Conservation (phyloP, 2,888 invertebrate species). For the Cryptus viduatorius region DNA sequence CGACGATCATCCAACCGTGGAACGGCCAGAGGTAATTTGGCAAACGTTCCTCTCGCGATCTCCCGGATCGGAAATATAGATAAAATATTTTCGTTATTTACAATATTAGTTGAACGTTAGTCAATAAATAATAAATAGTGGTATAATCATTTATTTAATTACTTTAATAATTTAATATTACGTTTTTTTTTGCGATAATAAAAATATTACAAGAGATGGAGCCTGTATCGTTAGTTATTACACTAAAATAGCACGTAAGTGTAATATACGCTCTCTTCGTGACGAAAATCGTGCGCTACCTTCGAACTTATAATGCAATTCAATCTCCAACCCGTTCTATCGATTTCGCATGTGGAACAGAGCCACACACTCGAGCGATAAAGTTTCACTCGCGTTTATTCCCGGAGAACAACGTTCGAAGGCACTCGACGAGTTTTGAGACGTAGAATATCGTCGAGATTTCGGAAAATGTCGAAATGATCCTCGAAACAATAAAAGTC, state of each 20-base stretch:
- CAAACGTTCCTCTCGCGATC: conserved; percentile 57
- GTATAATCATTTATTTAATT: conserved; percentile 82
- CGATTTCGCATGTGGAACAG: conserved; percentile 54
- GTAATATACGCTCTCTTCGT: conserved; percentile 68
- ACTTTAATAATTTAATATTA: conserved; percentile 71
- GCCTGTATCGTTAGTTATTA: conserved; percentile 79
- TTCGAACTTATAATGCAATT: conserved; percentile 67
- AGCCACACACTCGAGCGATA: conserved; percentile 42
- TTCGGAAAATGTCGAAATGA: conserved; percentile 74
- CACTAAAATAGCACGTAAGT: conserved; percentile 72
- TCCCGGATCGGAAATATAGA: conserved; percentile 84
- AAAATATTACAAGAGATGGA: conserved; percentile 85
- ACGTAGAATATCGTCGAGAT: conserved; percentile 71
- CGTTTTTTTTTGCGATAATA: conserved; percentile 81
- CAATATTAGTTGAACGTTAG: conserved; percentile 85
- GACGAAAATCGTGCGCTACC: conserved; percentile 69
- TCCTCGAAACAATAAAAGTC: conserved; percentile 65
- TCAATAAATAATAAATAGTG: conserved; percentile 84
- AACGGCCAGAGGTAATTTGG: conserved; percentile 62
- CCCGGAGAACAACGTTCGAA: conserved; percentile 58
- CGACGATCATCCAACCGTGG: conserved; percentile 22
- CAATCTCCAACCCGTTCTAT: conserved; percentile 41
- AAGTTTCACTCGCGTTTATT: conserved; percentile 17
- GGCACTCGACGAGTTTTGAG: conserved; percentile 70
- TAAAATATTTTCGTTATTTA: conserved; percentile 85